Base-by-base conservation (phyloP, 1,140 invertebrate genomes). In the Macrosteles quadrilineatus region DNA sequence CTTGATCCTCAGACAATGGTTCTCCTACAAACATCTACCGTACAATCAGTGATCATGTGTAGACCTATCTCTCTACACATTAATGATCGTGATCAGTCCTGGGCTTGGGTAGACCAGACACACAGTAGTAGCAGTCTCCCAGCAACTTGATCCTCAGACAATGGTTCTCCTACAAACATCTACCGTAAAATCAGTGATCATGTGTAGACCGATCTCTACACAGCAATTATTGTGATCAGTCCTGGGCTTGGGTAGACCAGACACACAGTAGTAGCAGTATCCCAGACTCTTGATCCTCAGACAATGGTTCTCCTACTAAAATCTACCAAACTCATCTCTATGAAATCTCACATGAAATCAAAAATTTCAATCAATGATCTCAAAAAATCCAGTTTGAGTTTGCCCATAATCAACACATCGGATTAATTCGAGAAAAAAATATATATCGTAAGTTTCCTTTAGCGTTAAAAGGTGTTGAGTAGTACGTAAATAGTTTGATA, bases 261-360 rank as follows among this genome's bases (percentile, higher is more conserved):
- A 94, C 23, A 98, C 94, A 79, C 96, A 98, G 82, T 98, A 98
- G 79, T 98, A 98, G 80, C 96, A 98, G 81, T 98, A 96, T 4
- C 96, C 96, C 31, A 98, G 85, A 31, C 98, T 85, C 80, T 98
- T 98, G 71, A 98, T 97, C 21, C 96, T 86, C 3, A 98, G 84
- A 80, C 96, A 98, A 81, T 97, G 90, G 79, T 97, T 97, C 79
- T 97, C 93, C 91, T 93, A 75, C 4, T 73, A 76, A 71, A 1
- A 57, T 55, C 32, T 40, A 65, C 63, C 14, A 29, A 9, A 11
- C 47, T n/a, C n/a, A n/a, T n/a, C n/a, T n/a, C n/a, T n/a, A n/a
- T n/a, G n/a, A n/a, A n/a, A n/a, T n/a, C n/a, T n/a, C n/a, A n/a
- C n/a, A n/a, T n/a, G n/a, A n/a, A n/a, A n/a, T n/a, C n/a, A n/a